Evolutionary conservation across 2,888 invertebrate species (phyloP), one percentile per base, ranked within the genome.

Genomic region (Diogma glabrata): DNA sequence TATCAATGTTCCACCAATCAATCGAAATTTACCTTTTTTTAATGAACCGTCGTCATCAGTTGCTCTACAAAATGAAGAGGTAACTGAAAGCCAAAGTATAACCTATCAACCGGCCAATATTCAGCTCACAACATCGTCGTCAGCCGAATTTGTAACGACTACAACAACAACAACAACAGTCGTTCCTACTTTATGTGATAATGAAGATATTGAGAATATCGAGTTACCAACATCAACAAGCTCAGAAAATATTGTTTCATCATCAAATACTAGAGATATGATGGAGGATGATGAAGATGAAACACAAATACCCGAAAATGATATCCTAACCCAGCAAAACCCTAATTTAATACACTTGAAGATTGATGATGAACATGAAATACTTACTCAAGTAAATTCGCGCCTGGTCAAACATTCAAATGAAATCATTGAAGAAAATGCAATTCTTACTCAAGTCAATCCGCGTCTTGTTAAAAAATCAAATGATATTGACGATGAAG

Each of bases 401-500:
- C n/a, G n/a, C n/a, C n/a, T n/a, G n/a, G n/a, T n/a, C n/a, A n/a
- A n/a, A n/a, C n/a, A n/a, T n/a, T n/a, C n/a, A n/a, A n/a, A n/a
- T n/a, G n/a, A n/a, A n/a, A n/a, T n/a, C n/a, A n/a, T n/a, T n/a
- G n/a, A n/a, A n/a, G n/a, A n/a, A n/a, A n/a, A n/a, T n/a, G n/a
- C n/a, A n/a, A n/a, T n/a, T n/a, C n/a, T n/a, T n/a, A n/a, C n/a
- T n/a, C n/a, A n/a, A n/a, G n/a, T n/a, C n/a, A n/a, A n/a, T n/a
- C n/a, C n/a, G n/a, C n/a, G n/a, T n/a, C n/a, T n/a, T n/a, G n/a
- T n/a, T n/a, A n/a, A n/a, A n/a, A n/a, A 43, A 43, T 12, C 23
- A n/a, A 43, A 43, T 22, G 49, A 52, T 10, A 67, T 47, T 20
- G 65, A 74, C 3, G 73, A 74, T n/a, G 76, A 76, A 16, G 79